These are phyloP conservation scores for Hypsopygia costalis DNA, from an alignment of 2,888 invertebrate genomes.

Conservation along the genomic window DNA sequence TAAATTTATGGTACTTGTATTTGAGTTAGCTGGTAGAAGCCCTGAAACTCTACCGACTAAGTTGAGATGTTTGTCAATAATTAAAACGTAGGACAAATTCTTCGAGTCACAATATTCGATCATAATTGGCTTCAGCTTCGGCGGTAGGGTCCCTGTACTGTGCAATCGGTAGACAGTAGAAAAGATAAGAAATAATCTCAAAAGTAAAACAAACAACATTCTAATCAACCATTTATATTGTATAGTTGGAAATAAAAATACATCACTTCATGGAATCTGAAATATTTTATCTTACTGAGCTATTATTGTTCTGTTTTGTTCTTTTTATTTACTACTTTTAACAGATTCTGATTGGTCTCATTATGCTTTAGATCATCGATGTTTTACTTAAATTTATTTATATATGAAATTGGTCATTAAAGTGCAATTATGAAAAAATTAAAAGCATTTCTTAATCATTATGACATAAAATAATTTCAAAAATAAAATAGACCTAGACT, in stretches of 20 bases:
- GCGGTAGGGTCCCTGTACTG: too few species aligned
- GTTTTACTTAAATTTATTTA: slow-evolving; percentile 16
- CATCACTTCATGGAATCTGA: slow-evolving; percentile 53
- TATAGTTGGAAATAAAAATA: slow-evolving; percentile 54
- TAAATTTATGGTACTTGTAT: too few species aligned
- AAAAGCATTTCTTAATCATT: slow-evolving; percentile 40
- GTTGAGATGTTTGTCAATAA: too few species aligned
- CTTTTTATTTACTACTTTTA: slow-evolving; percentile 32
- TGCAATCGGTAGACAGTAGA: too few species aligned
- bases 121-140: too few species aligned
- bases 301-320: slow-evolving; percentile 66
- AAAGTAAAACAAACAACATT: slow-evolving; percentile 30
- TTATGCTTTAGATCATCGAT: slow-evolving; percentile 3
- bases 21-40: too few species aligned
- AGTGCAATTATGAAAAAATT: slow-evolving; percentile 39
- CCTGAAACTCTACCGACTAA: too few species aligned
- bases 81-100: too few species aligned
- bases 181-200: too few species aligned
- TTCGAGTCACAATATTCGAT: too few species aligned
- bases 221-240: slow-evolving; percentile 67
- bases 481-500: slow-evolving; percentile 50
- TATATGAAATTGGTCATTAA: slow-evolving; percentile 35
- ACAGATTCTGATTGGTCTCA: slow-evolving; percentile 19
- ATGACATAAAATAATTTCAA: slow-evolving; percentile 52
- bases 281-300: slow-evolving; percentile 39